Evolutionary conservation across 2,888 invertebrate species (phyloP), one percentile per base, ranked within the genome.

Genomic region (Venustoraphidia nigricollis): DNA sequence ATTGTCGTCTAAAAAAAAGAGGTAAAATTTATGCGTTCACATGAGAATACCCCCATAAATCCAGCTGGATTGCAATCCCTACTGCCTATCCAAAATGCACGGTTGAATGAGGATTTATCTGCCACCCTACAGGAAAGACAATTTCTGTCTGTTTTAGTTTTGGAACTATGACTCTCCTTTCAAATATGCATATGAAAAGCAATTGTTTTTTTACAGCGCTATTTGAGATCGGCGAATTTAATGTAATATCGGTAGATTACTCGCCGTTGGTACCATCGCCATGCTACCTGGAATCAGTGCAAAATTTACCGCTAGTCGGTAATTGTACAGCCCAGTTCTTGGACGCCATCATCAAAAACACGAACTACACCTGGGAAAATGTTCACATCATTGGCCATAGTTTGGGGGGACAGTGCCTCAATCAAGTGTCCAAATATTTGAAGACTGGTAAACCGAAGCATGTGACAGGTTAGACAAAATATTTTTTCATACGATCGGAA

Each of bases 381-480:
- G 65, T 80, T 46, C 81, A 81, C 55, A 58, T 79, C 1, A 72
- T 81, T 43, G 80, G 80, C 1, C 79, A 79, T 56, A 80, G 80
- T 58, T 67, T 81, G n/a, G 81, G 81, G 0, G 79, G 70, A 0
- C 81, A 81, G 51, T 66, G 69, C 0, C 73, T 76, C 0, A 79
- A 79, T 0, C 70, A 63, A 46, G 64, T 72, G 1, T 65, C 69
- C 5, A 68, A 71, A 53, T 68, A 68, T 58, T 45, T 77, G 34
- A 65, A 62, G 27, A 59, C 61, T 13, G 71, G 73, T 9, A 62
- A 54, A 36, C 57, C 79, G 27, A 62, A 64, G 2, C 65, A 77
- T 47, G 70, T 79, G 37, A 73, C 78, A 44, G 79, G 77, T 76
- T 60, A 53, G 49, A 36, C 36, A n/a, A 9, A 14, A 11, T 8